A percentile compares a stretch with the other conserved stretches of the same genome.
Conservation (phyloP, 1,140 invertebrate genomes). For the Brachionus manjavacas region DNA sequence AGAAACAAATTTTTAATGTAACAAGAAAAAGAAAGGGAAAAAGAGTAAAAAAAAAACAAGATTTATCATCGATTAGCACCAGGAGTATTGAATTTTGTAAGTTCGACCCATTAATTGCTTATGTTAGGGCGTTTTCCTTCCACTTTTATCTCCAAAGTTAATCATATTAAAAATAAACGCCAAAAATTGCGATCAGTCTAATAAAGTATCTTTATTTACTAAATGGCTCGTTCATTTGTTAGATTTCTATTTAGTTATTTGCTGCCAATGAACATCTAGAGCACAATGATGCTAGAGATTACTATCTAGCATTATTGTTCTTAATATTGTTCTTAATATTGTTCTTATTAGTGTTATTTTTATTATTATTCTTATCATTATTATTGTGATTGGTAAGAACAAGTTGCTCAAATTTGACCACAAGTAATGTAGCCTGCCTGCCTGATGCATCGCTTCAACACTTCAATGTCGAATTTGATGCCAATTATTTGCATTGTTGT, state of each 20-base stretch:
- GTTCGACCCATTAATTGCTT: background rate
- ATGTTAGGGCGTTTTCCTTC: background rate
- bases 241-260: background rate
- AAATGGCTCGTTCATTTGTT: background rate
- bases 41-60: background rate
- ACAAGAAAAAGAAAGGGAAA: background rate
- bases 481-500: background rate
- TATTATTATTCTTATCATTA: background rate
- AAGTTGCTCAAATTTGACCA: background rate
- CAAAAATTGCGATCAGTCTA: background rate
- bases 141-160: background rate
- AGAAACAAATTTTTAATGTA: background rate
- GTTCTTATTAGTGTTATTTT: background rate
- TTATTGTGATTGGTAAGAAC: too few species aligned
- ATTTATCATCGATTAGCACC: background rate
- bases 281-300: background rate
- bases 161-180: constrained; percentile 22
- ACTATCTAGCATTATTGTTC: background rate
- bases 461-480: background rate
- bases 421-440: background rate
- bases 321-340: background rate
- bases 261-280: background rate
- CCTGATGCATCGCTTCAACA: background rate
- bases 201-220: background rate
- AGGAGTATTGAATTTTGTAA: background rate